A percentile compares a stretch with the other conserved stretches of the same genome.
Evolutionary conservation across 2,113 vertebrate genomes (phyloP).

Genomic region (Nyctibius bracteatus): DNA sequence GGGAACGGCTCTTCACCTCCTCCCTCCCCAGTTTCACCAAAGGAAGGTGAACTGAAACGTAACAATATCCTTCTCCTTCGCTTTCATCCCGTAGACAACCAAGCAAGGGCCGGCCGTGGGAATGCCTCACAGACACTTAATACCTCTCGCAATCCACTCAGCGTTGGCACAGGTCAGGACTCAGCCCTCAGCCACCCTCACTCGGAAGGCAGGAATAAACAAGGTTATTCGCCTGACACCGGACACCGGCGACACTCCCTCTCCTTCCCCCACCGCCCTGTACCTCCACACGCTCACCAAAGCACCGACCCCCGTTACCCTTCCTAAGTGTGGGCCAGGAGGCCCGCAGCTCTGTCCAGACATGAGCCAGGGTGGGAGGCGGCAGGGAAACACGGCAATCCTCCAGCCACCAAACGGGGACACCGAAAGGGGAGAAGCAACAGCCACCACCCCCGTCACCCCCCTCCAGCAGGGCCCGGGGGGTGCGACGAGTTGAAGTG

Average conservation of each 20-base stretch:
- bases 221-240: constrained; percentile 29
- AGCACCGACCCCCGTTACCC: background rate
- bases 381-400: background rate
- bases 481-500: background rate
- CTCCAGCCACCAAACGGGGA: background rate
- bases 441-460: background rate
- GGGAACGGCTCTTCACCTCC: background rate
- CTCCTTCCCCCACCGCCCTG: background rate
- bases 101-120: background rate
- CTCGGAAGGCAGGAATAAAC: constrained; percentile 31
- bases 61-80: background rate
- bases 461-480: background rate
- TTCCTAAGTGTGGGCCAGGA: background rate
- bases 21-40: background rate
- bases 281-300: background rate
- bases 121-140: background rate
- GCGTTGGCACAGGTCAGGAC: background rate
- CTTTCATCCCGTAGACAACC: background rate
- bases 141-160: background rate
- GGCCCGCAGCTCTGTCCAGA: background rate
- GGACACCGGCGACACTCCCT: background rate
- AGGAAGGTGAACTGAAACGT: background rate
- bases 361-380: background rate
- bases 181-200: background rate
- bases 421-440: background rate